phyloP scores from a whole-genome alignment of 1,140 invertebrate genomes.

The Amyelois transitella region DNA sequence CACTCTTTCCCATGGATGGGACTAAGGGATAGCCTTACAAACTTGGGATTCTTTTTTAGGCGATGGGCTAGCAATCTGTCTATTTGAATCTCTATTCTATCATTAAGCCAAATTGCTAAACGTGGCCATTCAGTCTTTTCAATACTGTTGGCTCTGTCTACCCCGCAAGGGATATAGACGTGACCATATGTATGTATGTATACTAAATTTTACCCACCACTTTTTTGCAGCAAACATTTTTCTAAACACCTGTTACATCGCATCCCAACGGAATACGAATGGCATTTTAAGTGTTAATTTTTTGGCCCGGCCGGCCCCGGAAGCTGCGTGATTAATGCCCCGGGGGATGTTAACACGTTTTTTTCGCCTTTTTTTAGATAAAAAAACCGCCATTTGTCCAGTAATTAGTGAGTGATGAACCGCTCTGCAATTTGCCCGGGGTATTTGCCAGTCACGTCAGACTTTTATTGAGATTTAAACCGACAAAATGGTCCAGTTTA shows the following conservation, averaged over 20 bases:
- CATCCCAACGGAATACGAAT: conserved; percentile 20
- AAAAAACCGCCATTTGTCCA: not conserved
- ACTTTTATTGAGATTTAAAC: not conserved
- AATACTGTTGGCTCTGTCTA: too few species aligned
- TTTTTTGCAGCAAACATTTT: not conserved
- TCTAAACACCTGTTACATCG: not conserved
- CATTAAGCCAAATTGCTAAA: too few species aligned
- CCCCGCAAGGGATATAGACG: too few species aligned
- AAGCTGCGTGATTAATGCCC: conserved; percentile 28
- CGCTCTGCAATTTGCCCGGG: not conserved
- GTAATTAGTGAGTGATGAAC: not conserved
- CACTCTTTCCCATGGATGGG: too few species aligned
- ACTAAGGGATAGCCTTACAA: too few species aligned
- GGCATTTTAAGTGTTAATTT: conserved; percentile 28
- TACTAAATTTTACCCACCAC: not conserved
- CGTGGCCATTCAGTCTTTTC: too few species aligned
- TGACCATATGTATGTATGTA: too few species aligned
- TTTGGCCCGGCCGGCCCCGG: conserved; percentile 15
- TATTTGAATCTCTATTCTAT: too few species aligned
- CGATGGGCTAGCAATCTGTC: too few species aligned
- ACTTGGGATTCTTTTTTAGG: too few species aligned
- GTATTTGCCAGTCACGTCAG: not conserved
- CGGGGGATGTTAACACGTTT: conserved; percentile 17
- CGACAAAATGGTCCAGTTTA: not conserved
- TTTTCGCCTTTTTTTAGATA: conserved; percentile 12